A percentile compares a stretch with the other conserved stretches of the same genome.
Conservation (phyloP, 2,113 vertebrate genomes). For the Misgurnus mizolepis region DNA sequence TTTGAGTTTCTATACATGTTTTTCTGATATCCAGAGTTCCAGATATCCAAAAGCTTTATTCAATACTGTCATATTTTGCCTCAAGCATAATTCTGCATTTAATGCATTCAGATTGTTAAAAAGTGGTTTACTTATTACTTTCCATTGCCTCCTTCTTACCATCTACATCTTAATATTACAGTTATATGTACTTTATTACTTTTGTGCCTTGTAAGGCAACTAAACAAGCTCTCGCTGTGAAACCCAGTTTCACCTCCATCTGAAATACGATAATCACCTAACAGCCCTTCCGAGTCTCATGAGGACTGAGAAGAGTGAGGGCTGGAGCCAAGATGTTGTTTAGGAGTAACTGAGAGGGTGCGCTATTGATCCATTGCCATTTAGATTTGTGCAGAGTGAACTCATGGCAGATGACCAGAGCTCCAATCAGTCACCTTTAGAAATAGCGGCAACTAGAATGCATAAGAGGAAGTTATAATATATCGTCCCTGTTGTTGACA, state of each 20-base stretch:
- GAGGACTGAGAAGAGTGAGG: conserved; percentile 29
- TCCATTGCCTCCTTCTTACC: background rate
- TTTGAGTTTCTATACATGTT: too few relatives aligned
- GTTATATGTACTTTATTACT: background rate
- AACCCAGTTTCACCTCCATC: conserved; percentile 1
- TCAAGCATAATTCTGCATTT: too few relatives aligned
- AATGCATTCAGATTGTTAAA: too few relatives aligned
- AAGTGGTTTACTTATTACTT: background rate
- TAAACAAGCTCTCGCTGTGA: background rate
- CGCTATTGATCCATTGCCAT: conserved; percentile 56
- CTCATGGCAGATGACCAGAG: conserved; percentile 47
- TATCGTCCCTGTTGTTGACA: conserved; percentile 22
- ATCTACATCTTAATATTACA: background rate
- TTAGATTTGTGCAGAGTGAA: conserved; percentile 61
- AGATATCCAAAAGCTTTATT: too few relatives aligned
- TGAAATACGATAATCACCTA: conserved; percentile 36
- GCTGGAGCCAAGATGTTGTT: conserved; percentile 54
- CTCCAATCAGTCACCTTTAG: conserved; percentile 39
- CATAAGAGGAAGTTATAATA: background rate
- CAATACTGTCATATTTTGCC: too few relatives aligned
- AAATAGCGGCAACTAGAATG: conserved; percentile 28
- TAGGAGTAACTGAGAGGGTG: conserved; percentile 56
- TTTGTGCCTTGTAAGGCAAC: background rate
- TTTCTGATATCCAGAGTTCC: too few relatives aligned
- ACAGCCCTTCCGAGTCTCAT: conserved; percentile 26